Base-by-base conservation (phyloP, 2,888 invertebrate genomes). In the Macrophya annulata region DNA sequence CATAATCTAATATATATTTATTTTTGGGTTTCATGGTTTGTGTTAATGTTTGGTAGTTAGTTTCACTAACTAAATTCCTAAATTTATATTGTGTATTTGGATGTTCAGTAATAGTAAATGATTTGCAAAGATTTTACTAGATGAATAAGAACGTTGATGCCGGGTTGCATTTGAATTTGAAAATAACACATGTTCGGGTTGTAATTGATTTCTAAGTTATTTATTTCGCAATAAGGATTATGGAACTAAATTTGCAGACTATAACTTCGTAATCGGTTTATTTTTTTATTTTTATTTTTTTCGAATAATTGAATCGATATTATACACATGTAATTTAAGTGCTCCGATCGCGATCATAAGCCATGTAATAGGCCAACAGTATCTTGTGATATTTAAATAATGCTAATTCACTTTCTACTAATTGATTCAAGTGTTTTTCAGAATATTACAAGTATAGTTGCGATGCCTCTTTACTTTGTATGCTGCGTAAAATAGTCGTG, bases 391-490 rank as follows among this genome's bases (percentile, higher is more conserved):
- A 43, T 62, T 12, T 62, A 10, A 43, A 40, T 40, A 59, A 62
- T 43, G 21, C 40, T 43, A 17, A 25, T 62, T 21, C 12, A 81
- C 21, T 43, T 43, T 62, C 62, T 62, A 81, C 62, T 62, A 62
- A 81, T 21, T n/a, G 21, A 62, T 81, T 77, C 15, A 59, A 62
- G 62, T 81, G 51, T 81, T 62, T 81, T 81, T 81, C 81, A 81
- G 81, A 81, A 81, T 31, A 55, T 77, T 77, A 15, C 43, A 62
- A 81, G 62, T 62, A 62, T 43, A 51, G 3, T 40, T 62, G 40
- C 43, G 15, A 81, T 62, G 62, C 21, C 12, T 43, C 8, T 59
- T n/a, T 40, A 43, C 21, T 62, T 59, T 62, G 12, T 62, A 62
- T 5, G 37, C n/a, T 43, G n/a, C 21, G 21, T 62, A 21, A 81